phyloP scores from a whole-genome alignment of 64 coral and sea anemone species.

The Montipora cactus region DNA sequence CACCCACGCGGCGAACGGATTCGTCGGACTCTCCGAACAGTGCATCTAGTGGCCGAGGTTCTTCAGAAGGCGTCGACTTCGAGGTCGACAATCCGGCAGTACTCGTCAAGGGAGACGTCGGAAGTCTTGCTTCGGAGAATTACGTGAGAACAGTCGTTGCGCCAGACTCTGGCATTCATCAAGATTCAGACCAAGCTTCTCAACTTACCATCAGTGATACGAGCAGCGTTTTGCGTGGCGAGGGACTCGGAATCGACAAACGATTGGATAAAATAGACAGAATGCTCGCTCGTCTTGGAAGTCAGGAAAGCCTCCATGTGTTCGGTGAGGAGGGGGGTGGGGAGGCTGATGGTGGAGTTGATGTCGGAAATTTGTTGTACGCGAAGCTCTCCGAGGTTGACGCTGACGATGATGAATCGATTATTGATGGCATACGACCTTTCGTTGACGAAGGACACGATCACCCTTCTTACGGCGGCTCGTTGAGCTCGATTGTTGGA shows the following conservation, averaged over 20 bases:
- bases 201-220: slow-evolving; percentile 92
- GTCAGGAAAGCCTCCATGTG: slow-evolving; percentile 96
- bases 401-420: slow-evolving; percentile 96
- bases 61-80: slow-evolving; percentile 85
- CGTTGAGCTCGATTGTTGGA: slow-evolving; percentile 95
- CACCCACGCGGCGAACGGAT: slow-evolving; percentile 53
- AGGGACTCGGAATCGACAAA: slow-evolving; percentile 67
- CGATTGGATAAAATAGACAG: slow-evolving; percentile 81
- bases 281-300: slow-evolving; percentile 69
- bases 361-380: slow-evolving; percentile 93
- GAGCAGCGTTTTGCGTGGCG: slow-evolving; percentile 73
- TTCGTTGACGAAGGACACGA: slow-evolving; percentile 85
- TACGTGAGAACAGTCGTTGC: slow-evolving; percentile 62
- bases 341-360: slow-evolving; percentile 89
- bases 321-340: slow-evolving; percentile 98
- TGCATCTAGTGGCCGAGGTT: slow-evolving; percentile 88
- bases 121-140: slow-evolving; percentile 83
- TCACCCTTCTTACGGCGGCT: slow-evolving; percentile 84
- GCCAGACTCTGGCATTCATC: slow-evolving; percentile 90
- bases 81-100: slow-evolving; percentile 55
- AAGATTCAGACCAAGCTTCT: slow-evolving; percentile 87
- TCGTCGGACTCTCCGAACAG: slow-evolving; percentile 81
- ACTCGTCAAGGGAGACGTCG: slow-evolving; percentile 70
- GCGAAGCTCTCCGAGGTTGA: slow-evolving; percentile 96
- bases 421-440: slow-evolving; percentile 78